Conservation (phyloP, 1,140 invertebrate species). For the Micrasema longulum region DNA sequence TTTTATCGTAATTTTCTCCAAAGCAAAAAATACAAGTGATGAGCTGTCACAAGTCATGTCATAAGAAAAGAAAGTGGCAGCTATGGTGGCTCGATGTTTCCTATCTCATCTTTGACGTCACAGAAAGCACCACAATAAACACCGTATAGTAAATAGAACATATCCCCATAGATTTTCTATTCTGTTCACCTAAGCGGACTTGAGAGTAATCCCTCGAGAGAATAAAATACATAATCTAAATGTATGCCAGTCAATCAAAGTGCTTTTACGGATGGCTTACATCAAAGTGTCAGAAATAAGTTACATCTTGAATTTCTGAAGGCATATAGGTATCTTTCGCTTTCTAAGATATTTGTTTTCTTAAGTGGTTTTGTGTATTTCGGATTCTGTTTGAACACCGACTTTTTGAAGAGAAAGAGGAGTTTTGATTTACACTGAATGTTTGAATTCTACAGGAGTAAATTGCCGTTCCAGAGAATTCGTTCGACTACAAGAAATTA, state of each 20-base stretch:
- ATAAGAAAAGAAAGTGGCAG: constrained; percentile 3
- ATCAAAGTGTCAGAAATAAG: constrained; percentile 48
- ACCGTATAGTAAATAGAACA: neutral
- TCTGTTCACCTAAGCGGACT: constrained; percentile 25
- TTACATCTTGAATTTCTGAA: constrained; percentile 40
- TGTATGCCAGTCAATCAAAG: constrained; percentile 45
- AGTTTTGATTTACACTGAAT: constrained; percentile 30
- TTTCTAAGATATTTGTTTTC: constrained; percentile 28
- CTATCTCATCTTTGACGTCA: constrained; percentile 5
- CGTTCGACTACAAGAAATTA: neutral
- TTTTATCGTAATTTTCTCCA: neutral
- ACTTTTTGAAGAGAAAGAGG: constrained; percentile 6
- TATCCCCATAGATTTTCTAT: neutral
- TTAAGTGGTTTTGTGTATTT: constrained; percentile 37
- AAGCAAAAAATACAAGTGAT: constrained; percentile 10
- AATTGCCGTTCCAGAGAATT: neutral
- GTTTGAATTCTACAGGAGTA: constrained; percentile 15
- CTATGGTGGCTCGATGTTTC: neutral
- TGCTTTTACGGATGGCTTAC: constrained; percentile 40
- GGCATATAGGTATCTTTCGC: constrained; percentile 21
- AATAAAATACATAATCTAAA: constrained; percentile 43
- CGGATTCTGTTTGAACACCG: constrained; percentile 23
- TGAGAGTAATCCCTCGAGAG: constrained; percentile 31
- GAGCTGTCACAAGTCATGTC: constrained; percentile 24
- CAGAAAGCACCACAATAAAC: too few species aligned